Percentiles rank a stretch among this genome's conserved stretches.
These are phyloP conservation scores for Gasterosteus nipponicus DNA, from an alignment of 2,113 vertebrate species.

Conservation along the genomic window DNA sequence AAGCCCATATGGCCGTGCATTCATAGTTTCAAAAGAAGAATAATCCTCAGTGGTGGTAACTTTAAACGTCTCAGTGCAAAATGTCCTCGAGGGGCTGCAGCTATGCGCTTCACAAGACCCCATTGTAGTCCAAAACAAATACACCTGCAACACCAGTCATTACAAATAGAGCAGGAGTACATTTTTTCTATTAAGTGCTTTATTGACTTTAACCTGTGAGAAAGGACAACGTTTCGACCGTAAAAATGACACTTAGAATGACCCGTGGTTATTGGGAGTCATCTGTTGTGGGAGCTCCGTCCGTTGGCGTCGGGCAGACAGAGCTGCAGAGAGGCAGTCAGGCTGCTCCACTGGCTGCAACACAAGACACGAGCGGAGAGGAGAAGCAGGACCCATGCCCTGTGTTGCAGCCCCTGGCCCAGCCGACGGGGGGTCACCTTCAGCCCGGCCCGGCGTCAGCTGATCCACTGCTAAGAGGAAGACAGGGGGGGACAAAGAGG, in stretches of 20 bases:
- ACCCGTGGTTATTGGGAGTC: slow-evolving; percentile 7
- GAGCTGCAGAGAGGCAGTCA: slow-evolving; percentile 32
- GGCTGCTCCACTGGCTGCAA: slow-evolving; percentile 85
- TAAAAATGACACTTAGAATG: slow-evolving; percentile 1
- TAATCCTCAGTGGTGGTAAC: slow-evolving; percentile 17
- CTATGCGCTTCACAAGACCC: slow-evolving; percentile 8
- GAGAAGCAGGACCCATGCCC: slow-evolving; percentile 84
- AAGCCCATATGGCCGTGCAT: slow-evolving; percentile 29
- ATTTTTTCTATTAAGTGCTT: slow-evolving; percentile 17
- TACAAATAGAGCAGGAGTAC: slow-evolving; percentile 9
- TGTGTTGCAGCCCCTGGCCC: slow-evolving; percentile 86
- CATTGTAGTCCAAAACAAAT: slow-evolving; percentile 15
- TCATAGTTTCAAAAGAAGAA: slow-evolving; percentile 38
- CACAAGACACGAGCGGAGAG: slow-evolving; percentile 86
- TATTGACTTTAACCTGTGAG: slow-evolving; percentile 36
- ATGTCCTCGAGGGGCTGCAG: slow-evolving; percentile 16
- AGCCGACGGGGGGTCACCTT: slow-evolving; percentile 75
- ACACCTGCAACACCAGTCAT: background rate
- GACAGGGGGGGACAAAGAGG: slow-evolving; percentile 50
- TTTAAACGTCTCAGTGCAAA: slow-evolving; percentile 53
- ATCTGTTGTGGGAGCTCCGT: slow-evolving; percentile 27
- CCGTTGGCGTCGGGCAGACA: slow-evolving; percentile 17
- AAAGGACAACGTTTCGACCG: slow-evolving; percentile 7
- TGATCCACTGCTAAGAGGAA: slow-evolving; percentile 62
- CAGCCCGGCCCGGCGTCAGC: slow-evolving; percentile 45